Base-by-base conservation (phyloP, 1,140 invertebrate species). In the Palaemon carinicauda region DNA sequence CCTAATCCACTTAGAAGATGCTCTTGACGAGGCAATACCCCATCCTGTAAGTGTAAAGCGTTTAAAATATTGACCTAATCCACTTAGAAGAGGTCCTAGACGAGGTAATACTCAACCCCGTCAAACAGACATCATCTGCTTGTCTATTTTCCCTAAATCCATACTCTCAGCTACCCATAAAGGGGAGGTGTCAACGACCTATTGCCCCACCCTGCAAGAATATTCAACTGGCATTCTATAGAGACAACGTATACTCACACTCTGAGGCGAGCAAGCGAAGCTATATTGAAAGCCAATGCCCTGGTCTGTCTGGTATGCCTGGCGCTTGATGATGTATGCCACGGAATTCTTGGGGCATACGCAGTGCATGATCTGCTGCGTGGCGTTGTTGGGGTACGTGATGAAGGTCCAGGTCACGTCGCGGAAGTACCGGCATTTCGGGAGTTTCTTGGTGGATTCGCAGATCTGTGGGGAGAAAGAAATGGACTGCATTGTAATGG, bases 371-470 rank as follows among this genome's bases (percentile, higher is more conserved):
- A 96, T 94, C 91, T 97, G 96, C 90, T 96, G 94, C 0, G 96
- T 97, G 21, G 94, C 93, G 91, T 97, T 97, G 90, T 96, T 96
- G 0, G 95, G 94, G 78, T 93, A 93, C 1, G 94, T 94, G 78
- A 95, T 95, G 86, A 97, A 92, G n/a, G 96, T 96, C 96, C 96
- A 98, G 31, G 96, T 96, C 24, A 96, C 93, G 91, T 98, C 96
- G 82, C 95, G 95, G 92, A 92, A 94, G 91, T 92, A 95, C 87
- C 95, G 93, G 93, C 96, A 98, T 89, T 95, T 95, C 21, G 96
- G 95, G 82, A 98, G 92, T 89, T 95, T 94, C 90, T 95, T 95
- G 15, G 97, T 94, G 0, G 96, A 95, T 90, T 97, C 96, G 91
- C 96, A 98, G 12, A 96, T 92, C 93, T 94, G 90, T 7, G 1